Evolutionary conservation across 2,113 vertebrate genomes (phyloP).

Genomic region (Atractosteus spatula): DNA sequence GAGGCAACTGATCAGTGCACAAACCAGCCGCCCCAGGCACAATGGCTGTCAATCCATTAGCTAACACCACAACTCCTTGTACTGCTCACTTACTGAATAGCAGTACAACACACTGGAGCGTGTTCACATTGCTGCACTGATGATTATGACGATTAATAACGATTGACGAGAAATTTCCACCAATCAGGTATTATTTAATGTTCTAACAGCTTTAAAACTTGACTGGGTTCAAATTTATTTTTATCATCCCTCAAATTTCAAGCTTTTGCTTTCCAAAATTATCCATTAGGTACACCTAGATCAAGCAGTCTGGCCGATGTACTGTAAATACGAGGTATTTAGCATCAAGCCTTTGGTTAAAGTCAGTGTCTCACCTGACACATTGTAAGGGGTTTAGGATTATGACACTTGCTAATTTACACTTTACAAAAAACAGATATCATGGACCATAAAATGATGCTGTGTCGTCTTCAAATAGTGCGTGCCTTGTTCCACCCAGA

Average conservation of each 20-base stretch:
- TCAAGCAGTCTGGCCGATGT: too few species aligned
- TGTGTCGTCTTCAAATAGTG: not conserved
- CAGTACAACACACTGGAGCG: not conserved
- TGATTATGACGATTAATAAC: constrained; percentile 4
- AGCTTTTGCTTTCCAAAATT: too few species aligned
- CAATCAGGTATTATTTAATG: too few species aligned
- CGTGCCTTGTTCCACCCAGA: not conserved
- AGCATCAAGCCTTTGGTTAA: too few species aligned
- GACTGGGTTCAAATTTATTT: too few species aligned
- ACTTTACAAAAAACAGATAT: not conserved
- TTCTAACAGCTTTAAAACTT: too few species aligned
- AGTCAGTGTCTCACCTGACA: too few species aligned
- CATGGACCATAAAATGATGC: not conserved
- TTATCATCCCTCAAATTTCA: too few species aligned
- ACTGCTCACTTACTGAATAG: not conserved
- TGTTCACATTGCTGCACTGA: not conserved
- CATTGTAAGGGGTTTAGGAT: too few species aligned
- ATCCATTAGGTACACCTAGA: too few species aligned
- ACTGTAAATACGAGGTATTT: too few species aligned
- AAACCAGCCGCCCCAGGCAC: constrained; percentile 17
- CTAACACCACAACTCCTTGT: not conserved
- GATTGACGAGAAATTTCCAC: not conserved
- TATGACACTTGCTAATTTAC: not conserved
- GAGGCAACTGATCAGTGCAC: constrained; percentile 18
- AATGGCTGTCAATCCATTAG: constrained; percentile 17